Percentiles rank a stretch among this genome's conserved stretches.
Conservation (phyloP, 2,888 invertebrate genomes). For the Dexiosoma caninum region DNA sequence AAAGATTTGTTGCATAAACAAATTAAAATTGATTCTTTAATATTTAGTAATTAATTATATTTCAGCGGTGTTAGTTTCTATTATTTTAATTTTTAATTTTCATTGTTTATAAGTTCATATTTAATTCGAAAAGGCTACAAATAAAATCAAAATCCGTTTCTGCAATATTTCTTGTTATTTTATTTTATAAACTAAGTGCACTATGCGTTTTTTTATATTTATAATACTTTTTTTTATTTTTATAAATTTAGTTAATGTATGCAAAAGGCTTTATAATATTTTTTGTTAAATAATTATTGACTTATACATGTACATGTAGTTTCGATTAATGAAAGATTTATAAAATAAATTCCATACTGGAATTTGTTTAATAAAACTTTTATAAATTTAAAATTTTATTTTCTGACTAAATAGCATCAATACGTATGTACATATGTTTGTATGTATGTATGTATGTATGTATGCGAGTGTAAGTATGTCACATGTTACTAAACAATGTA, state of each 20-base stretch:
- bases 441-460: not conserved
- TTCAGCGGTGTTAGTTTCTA: slow-evolving; percentile 51
- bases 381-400: too few relatives aligned
- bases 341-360: too few relatives aligned
- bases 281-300: not conserved
- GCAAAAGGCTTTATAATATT: slow-evolving; percentile 45
- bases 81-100: not conserved
- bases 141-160: slow-evolving; percentile 13
- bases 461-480: not conserved
- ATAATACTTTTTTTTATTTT: not conserved
- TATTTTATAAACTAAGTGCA: slow-evolving; percentile 55
- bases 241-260: slow-evolving; percentile 26
- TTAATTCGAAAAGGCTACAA: slow-evolving; percentile 22
- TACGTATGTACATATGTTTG: not conserved
- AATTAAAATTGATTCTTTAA: slow-evolving; percentile 45
- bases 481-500: not conserved
- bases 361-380: too few relatives aligned
- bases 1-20: slow-evolving; percentile 61
- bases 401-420: too few relatives aligned
- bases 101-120: slow-evolving; percentile 16
- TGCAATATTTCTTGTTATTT: not conserved
- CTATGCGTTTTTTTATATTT: slow-evolving; percentile 38
- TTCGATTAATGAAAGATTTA: too few relatives aligned
- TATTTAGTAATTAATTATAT: slow-evolving; percentile 46
- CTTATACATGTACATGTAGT: too few relatives aligned